A percentile compares a stretch with the other conserved stretches of the same genome.
phyloP scores from a whole-genome alignment of 2,888 invertebrate genomes.

The Esperia sulphurella region DNA sequence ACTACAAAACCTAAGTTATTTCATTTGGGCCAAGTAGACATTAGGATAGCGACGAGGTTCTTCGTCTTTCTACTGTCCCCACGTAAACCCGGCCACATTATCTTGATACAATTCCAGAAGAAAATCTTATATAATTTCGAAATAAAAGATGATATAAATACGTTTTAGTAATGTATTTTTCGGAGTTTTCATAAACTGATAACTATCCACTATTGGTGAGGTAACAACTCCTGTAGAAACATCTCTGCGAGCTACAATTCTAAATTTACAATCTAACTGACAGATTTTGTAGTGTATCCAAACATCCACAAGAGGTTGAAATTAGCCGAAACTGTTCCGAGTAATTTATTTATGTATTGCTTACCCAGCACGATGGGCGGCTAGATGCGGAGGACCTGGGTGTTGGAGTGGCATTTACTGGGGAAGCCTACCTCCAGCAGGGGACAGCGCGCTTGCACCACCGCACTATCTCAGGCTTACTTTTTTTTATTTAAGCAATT shows the following conservation, averaged over 20 bases:
- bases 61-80: no score
- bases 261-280: conserved; percentile 63
- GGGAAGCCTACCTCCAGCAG: no score
- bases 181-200: conserved; percentile 69
- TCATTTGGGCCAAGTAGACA: no score
- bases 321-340: not conserved
- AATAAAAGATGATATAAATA: conserved; percentile 4
- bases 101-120: not conserved
- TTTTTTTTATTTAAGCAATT: conserved; percentile 5
- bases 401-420: no score
- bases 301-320: conserved; percentile 20
- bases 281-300: conserved; percentile 55
- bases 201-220: conserved; percentile 76
- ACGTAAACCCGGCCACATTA: no score
- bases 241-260: conserved; percentile 57
- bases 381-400: no score
- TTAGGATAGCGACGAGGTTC: no score
- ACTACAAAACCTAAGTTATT: not conserved
- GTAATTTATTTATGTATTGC: not conserved
- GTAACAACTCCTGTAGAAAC: conserved; percentile 73
- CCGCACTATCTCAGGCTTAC: conserved; percentile 37
- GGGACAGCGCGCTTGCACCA: conserved; percentile 20
- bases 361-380: not conserved
- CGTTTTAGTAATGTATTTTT: conserved; percentile 68
- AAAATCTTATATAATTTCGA: not conserved